Evolutionary conservation across 2,113 vertebrate genomes (phyloP).

Genomic region (Oceanodroma tethys): DNA sequence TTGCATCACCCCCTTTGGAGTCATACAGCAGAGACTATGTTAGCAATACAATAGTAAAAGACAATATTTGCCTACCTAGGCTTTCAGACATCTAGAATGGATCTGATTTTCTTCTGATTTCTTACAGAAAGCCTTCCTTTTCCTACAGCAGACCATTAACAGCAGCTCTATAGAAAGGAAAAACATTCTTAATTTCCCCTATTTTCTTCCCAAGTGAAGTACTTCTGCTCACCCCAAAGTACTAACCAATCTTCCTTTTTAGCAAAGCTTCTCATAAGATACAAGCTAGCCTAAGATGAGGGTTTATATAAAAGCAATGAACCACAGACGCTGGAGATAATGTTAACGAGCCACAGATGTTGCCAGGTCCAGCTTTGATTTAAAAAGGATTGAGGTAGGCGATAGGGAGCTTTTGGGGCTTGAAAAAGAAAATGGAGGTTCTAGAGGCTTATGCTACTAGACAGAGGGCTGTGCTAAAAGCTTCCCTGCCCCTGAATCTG

Average conservation of each 20-base stretch:
- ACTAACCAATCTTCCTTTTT: neutral
- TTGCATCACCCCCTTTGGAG: neutral
- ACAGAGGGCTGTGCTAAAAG: rapidly evolving
- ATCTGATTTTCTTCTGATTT: neutral
- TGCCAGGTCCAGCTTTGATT: neutral
- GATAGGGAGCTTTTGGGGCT: neutral
- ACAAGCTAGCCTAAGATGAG: neutral
- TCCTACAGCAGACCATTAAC: neutral
- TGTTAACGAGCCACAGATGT: neutral
- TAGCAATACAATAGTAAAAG: neutral
- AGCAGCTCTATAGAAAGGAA: neutral
- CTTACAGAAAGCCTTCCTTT: neutral
- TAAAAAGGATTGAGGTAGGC: neutral
- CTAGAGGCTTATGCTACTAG: neutral
- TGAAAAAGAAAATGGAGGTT: neutral
- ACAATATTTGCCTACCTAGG: neutral
- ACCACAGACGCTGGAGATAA: neutral
- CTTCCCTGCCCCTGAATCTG: rapidly evolving
- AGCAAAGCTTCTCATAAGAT: neutral
- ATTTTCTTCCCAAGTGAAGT: neutral
- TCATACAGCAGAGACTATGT: neutral
- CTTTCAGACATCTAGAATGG: neutral
- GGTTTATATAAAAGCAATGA: neutral
- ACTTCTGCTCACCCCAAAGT: neutral
- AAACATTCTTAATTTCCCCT: neutral